These are phyloP conservation scores for Homarus gammarus DNA, from an alignment of 2,888 invertebrate species.

Conservation along the genomic window DNA sequence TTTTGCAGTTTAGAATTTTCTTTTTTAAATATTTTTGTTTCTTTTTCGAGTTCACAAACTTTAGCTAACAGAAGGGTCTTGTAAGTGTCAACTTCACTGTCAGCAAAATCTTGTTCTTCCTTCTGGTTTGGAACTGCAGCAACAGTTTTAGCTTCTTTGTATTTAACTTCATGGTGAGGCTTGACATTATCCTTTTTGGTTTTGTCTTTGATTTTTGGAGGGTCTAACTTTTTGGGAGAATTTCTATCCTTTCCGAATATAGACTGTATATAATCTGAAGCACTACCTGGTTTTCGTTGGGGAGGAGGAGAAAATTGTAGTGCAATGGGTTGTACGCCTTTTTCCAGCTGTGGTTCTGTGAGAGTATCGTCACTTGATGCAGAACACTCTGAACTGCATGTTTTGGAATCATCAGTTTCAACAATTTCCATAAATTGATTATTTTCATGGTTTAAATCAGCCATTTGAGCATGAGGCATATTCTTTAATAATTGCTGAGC, in stretches of 20 bases:
- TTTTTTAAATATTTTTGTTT: constrained; percentile 68
- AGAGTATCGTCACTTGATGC: background rate
- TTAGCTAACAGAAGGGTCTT: constrained; percentile 72
- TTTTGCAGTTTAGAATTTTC: constrained; percentile 38
- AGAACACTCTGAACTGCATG: background rate
- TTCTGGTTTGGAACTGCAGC: background rate
- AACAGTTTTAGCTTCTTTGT: background rate
- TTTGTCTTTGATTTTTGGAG: background rate
- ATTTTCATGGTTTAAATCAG: background rate
- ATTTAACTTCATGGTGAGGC: background rate
- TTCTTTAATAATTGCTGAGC: background rate
- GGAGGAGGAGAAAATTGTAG: constrained; percentile 57
- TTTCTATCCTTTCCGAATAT: constrained; percentile 53
- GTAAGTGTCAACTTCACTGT: constrained; percentile 56
- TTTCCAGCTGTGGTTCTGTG: background rate
- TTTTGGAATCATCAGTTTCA: background rate
- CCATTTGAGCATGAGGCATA: background rate
- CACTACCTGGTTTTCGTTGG: constrained; percentile 16
- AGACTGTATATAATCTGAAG: constrained; percentile 61
- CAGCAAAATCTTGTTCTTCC: background rate
- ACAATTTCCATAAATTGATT: background rate
- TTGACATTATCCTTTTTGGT: background rate
- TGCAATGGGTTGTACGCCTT: constrained; percentile 21
- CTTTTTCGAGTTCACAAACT: constrained; percentile 67
- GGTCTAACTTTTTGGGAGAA: background rate